Conservation (phyloP, 2,797 vertebrate genomes). For the Enteromius radiatus region DNA sequence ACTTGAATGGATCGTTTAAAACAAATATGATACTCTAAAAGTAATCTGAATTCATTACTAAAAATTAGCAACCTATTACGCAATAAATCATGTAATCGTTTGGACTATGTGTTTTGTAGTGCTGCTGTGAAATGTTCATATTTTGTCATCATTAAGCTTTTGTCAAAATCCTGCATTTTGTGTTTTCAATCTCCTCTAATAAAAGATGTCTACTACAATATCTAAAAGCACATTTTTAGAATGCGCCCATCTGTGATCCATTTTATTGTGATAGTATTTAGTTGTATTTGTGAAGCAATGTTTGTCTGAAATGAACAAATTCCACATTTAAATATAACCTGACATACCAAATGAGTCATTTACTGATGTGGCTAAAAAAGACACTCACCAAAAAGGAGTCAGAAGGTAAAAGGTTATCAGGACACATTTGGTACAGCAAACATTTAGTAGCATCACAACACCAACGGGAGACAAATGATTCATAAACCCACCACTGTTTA, state of each 20-base stretch:
- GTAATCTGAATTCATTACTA: neutral
- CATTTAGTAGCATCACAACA: neutral
- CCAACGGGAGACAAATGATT: neutral
- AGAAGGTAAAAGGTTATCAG: neutral
- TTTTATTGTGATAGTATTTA: neutral
- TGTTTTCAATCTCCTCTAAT: neutral
- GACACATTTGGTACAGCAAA: constrained; percentile 11
- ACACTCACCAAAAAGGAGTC: neutral
- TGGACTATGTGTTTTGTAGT: too few species aligned
- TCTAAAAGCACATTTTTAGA: neutral
- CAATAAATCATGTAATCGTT: too few species aligned
- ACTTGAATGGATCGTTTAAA: neutral
- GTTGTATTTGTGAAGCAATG: neutral
- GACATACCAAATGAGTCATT: neutral
- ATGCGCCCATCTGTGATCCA: neutral
- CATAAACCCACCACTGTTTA: neutral
- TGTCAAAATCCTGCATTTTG: neutral
- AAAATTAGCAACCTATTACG: too few species aligned
- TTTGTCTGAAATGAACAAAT: neutral
- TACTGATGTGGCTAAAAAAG: neutral
- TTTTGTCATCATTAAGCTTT: neutral
- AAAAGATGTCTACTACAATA: neutral
- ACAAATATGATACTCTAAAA: neutral
- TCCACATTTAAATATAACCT: neutral
- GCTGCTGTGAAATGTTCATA: too few species aligned